phyloP scores from a whole-genome alignment of 2,888 invertebrate genomes.

The Drosophila diplacantha region DNA sequence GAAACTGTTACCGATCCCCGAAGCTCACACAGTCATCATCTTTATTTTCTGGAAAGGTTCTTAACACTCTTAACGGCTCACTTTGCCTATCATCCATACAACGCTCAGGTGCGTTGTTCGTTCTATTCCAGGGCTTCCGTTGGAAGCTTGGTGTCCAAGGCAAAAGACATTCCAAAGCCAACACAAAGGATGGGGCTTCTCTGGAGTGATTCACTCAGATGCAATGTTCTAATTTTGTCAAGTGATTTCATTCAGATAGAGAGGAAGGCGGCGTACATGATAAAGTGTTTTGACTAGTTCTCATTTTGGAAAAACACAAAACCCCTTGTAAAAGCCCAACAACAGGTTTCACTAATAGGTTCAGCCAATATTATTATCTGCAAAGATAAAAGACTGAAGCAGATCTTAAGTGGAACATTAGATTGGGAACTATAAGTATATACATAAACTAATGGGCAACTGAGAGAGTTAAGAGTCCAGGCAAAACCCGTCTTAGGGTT shows the following conservation, averaged over 20 bases:
- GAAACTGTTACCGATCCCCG: conserved; percentile 5
- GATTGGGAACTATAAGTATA: background rate
- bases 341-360: background rate
- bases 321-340: background rate
- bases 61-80: conserved; percentile 9
- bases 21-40: conserved; percentile 27
- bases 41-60: conserved; percentile 20
- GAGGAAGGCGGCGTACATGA: background rate
- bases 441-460: background rate
- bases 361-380: background rate
- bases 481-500: background rate
- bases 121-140: conserved; percentile 4
- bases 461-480: background rate
- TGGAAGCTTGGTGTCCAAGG: conserved; percentile 21
- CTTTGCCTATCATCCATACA: background rate
- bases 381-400: background rate
- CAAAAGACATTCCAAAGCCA: background rate
- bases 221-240: conserved; percentile 2
- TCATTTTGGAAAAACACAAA: background rate
- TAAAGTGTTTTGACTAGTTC: background rate
- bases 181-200: conserved; percentile 10
- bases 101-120: conserved; percentile 6
- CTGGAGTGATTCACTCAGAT: background rate
- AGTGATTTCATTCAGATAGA: conserved; percentile 8
- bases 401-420: background rate